A percentile compares a stretch with the other conserved stretches of the same genome.
These are phyloP conservation scores for Mastomys coucha DNA, from an alignment of 2,113 vertebrate species.

Conservation along the genomic window DNA sequence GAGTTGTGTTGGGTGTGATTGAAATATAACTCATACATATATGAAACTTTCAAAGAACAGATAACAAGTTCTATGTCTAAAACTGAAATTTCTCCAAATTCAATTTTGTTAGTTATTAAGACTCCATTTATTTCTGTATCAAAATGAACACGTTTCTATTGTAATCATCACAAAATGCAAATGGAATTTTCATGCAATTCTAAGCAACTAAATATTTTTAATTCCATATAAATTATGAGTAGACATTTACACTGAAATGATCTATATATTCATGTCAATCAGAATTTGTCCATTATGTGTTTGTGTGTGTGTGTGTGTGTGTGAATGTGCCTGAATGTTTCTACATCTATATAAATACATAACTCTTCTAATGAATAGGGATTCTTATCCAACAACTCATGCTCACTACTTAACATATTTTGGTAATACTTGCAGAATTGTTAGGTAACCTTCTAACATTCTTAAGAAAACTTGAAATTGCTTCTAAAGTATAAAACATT, in stretches of 20 bases:
- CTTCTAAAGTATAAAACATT: neutral
- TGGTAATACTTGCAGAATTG: neutral
- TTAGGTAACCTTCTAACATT: neutral
- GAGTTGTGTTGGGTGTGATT: neutral
- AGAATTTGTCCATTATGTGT: neutral
- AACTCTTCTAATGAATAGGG: neutral
- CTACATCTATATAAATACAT: neutral
- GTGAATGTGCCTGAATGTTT: neutral
- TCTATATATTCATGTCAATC: neutral
- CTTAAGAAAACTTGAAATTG: neutral
- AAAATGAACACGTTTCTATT: neutral
- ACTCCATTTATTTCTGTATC: too few relatives aligned
- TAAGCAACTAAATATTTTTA: neutral
- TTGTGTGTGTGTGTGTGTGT: neutral
- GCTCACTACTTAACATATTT: neutral
- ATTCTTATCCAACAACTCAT: neutral
- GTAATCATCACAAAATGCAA: neutral
- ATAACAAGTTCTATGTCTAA: neutral
- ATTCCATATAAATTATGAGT: neutral
- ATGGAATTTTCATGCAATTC: neutral
- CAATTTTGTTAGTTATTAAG: too few relatives aligned
- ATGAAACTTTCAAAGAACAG: neutral
- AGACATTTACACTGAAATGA: neutral
- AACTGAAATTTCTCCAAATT: neutral
- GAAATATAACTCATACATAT: neutral